phyloP scores from a whole-genome alignment of 1,140 invertebrate species.

The Delia radicum region DNA sequence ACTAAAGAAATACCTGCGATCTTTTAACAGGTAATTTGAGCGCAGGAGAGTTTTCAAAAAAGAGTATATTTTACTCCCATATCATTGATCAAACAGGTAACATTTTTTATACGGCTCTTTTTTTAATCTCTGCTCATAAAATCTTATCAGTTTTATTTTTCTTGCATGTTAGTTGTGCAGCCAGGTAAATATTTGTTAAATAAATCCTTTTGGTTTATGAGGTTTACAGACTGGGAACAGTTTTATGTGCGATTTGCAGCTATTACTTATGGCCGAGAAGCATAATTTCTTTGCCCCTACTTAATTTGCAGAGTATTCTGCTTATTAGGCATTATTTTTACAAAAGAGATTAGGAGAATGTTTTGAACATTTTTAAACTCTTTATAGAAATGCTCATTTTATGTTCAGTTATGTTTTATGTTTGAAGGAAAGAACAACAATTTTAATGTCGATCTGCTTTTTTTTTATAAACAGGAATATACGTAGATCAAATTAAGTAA shows the following conservation, averaged over 20 bases:
- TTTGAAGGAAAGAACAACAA: no score
- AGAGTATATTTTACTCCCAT: background rate
- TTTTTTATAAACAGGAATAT: no score
- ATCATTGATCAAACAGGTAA: background rate
- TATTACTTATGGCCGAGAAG: no score
- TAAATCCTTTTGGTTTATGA: constrained; percentile 1
- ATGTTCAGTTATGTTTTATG: background rate
- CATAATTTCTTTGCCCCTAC: background rate
- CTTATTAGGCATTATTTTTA: background rate
- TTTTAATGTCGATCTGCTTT: no score
- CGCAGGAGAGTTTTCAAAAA: background rate
- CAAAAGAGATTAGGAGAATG: background rate
- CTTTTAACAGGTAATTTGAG: constrained; percentile 7
- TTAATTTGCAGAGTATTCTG: background rate
- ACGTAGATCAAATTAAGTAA: no score
- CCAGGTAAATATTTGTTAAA: background rate
- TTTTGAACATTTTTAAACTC: background rate
- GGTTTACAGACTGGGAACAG: background rate
- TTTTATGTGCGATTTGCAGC: background rate
- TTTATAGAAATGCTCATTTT: background rate
- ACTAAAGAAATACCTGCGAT: constrained; percentile 24
- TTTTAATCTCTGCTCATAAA: background rate
- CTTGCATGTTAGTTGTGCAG: background rate
- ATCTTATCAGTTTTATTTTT: constrained; percentile 11
- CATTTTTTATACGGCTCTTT: background rate